Conservation (phyloP, 2,113 vertebrate species). For the Isichthys henryi region DNA sequence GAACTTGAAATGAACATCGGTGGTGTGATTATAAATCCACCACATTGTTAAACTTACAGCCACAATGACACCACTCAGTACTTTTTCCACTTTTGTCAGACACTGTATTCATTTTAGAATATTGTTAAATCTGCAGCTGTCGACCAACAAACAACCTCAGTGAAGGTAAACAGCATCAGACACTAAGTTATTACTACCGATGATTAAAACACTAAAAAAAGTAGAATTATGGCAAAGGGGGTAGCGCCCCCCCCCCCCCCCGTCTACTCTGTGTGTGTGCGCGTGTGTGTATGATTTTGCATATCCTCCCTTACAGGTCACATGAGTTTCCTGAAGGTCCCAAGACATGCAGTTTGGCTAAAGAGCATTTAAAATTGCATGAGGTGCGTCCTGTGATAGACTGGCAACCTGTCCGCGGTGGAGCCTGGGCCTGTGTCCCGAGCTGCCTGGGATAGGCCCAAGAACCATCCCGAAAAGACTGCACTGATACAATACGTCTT, state of each 20-base stretch:
- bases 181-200: not conserved
- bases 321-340: not conserved
- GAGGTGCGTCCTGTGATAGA: not conserved
- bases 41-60: not conserved
- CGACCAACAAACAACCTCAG: not conserved
- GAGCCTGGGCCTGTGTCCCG: not conserved
- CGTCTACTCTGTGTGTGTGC: not conserved
- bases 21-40: not conserved
- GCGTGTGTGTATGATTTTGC: not conserved
- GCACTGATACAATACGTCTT: not conserved
- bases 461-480: not conserved
- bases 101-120: not conserved
- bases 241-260: not conserved
- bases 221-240: not conserved
- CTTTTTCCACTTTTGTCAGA: not conserved
- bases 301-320: not conserved
- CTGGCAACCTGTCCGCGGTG: not conserved
- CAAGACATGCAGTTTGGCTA: not conserved
- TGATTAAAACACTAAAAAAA: not conserved
- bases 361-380: not conserved
- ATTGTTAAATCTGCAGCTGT: not conserved
- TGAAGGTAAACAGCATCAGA: not conserved
- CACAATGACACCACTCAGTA: not conserved
- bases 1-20: not conserved
- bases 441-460: not conserved